Base-by-base conservation (phyloP, 1,140 invertebrate species). In the Calliopsis andreniformis region DNA sequence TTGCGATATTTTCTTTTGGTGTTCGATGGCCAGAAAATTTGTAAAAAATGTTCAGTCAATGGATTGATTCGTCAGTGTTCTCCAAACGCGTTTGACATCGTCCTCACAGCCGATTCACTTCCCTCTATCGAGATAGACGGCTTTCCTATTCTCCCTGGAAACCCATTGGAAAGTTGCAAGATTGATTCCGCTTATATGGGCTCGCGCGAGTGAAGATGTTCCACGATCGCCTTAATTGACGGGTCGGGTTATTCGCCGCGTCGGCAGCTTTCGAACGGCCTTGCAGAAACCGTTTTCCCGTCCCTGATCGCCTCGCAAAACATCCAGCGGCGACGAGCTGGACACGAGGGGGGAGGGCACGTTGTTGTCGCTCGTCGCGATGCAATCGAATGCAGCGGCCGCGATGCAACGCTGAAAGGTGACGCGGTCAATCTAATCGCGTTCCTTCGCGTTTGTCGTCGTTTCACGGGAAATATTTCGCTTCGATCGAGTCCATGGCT, bases 91-190 rank as follows among this genome's bases (percentile, higher is more conserved):
- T 63, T 56, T 32, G 20, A 49, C 42, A 56, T 58, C 62, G 47
- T 67, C 45, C 59, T n/a, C 23, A 64, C 43, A 30, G n/a, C 16
- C 32, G 45, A 81, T 81, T 85, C 78, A 75, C 71, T 83, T 81
- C 81, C 83, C 80, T 83, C 62, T 85, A 80, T 66, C 63, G 25
- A 62, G 66, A 45, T 10, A 39, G 25, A 2, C 70, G 68, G 83
- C 64, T 85, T 78, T 78, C 79, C 70, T 78, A 81, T 83, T 79
- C 76, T 79, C 75, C 75, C 79, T 69, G 49, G 66, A 56, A 80
- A 84, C 67, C 76, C 51, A 75, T 80, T 86, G 66, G 80, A 82
- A 86, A 84, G 83, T 86, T 76, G 76, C 59, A 10, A 18, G 56
- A 72, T 58, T 49, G 53, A 73, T 78, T 73, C 69, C 35, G 8